phyloP scores from a whole-genome alignment of 2,113 vertebrate genomes.

The Coryphaenoides rupestris region DNA sequence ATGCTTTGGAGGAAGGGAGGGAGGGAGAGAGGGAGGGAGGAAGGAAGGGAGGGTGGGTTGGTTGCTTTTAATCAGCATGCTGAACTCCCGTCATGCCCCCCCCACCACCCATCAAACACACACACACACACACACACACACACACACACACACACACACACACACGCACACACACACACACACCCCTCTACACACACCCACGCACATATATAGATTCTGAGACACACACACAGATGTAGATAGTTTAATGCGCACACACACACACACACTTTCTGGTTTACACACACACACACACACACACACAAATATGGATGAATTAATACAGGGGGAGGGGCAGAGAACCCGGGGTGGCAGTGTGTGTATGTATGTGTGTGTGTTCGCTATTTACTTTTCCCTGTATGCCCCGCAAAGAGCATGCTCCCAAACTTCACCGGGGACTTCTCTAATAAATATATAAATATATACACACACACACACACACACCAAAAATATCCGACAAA shows the following conservation, averaged over 20 bases:
- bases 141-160: no score
- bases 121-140: no score
- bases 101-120: no score
- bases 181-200: neutral
- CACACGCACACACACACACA: slow-evolving; percentile 15
- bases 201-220: slow-evolving; percentile 11
- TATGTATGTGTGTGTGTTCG: slow-evolving; percentile 31
- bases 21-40: no score
- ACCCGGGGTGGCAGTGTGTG: slow-evolving; percentile 16
- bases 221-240: slow-evolving; percentile 6
- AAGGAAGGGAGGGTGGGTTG: slow-evolving; percentile 33
- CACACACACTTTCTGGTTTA: neutral
- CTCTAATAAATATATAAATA: slow-evolving; percentile 76
- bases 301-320: no score
- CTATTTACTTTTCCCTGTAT: slow-evolving; percentile 58
- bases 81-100: slow-evolving; percentile 62
- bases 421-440: slow-evolving; percentile 46
- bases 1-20: slow-evolving; percentile 12
- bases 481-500: no score
- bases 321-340: slow-evolving; percentile 24
- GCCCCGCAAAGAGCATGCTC: slow-evolving; percentile 51
- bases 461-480: no score
- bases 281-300: slow-evolving; percentile 16
- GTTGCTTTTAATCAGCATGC: slow-evolving; percentile 77
- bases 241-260: slow-evolving; percentile 27